A percentile compares a stretch with the other conserved stretches of the same genome.
Conservation (phyloP, 2,888 invertebrate species). For the Odontomyia ornata region DNA sequence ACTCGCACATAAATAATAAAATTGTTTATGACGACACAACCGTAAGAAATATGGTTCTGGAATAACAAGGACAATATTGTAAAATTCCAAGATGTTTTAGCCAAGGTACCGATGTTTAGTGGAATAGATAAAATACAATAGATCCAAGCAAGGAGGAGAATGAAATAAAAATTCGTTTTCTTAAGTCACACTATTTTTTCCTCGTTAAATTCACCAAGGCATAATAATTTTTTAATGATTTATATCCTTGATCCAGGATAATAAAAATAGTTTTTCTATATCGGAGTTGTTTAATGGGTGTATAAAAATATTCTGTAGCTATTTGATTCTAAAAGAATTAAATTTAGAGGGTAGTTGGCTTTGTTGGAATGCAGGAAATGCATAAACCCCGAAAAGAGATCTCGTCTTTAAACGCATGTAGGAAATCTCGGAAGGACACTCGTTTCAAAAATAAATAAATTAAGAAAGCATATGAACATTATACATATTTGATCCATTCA, state of each 20-base stretch:
- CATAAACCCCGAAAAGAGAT: no score
- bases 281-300: no score
- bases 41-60: background rate
- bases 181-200: constrained; percentile 31
- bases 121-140: background rate
- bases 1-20: constrained; percentile 42
- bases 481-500: no score
- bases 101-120: constrained; percentile 4
- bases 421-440: no score
- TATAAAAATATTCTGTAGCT: no score
- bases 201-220: constrained; percentile 33
- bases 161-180: background rate
- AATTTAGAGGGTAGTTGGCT: no score
- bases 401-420: no score
- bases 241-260: constrained; percentile 29
- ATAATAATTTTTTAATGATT: constrained; percentile 44
- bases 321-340: no score
- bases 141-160: background rate
- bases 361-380: no score
- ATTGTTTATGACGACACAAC: constrained; percentile 36
- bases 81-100: background rate
- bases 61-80: constrained; percentile 31
- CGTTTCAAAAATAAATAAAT: no score
- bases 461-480: no score
- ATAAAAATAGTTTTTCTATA: no score